Conservation (phyloP, 2,797 vertebrate genomes). For the Cynopterus sphinx region DNA sequence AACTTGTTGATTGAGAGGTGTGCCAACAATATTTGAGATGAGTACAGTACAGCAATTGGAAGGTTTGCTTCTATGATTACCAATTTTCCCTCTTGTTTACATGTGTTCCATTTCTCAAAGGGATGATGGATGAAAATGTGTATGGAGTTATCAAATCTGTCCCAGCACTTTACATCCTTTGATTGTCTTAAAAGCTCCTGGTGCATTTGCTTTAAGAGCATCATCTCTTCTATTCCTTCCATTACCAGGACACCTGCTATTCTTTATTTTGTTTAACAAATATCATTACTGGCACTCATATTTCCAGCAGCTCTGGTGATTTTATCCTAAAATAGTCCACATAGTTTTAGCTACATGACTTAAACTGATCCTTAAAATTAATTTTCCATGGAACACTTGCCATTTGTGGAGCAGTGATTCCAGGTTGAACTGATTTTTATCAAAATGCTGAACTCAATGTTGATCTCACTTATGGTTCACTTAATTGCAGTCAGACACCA, state of each 20-base stretch:
- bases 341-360: constrained; percentile 81
- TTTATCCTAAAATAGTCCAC: constrained; percentile 81
- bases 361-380: constrained; percentile 87
- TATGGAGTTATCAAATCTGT: constrained; percentile 71
- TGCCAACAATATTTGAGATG: not conserved
- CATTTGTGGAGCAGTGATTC: constrained; percentile 82
- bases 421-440: constrained; percentile 81
- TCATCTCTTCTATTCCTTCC: constrained; percentile 59
- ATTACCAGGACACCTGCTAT: constrained; percentile 82
- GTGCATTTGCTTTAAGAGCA: constrained; percentile 73
- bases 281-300: constrained; percentile 83
- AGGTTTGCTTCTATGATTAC: constrained; percentile 49
- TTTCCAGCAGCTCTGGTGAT: constrained; percentile 81
- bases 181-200: constrained; percentile 82
- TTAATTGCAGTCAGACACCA: constrained; percentile 77
- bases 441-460: constrained; percentile 70
- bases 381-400: constrained; percentile 83
- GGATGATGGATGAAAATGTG: constrained; percentile 64
- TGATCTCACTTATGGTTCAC: constrained; percentile 73
- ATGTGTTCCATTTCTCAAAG: constrained; percentile 52
- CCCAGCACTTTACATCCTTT: constrained; percentile 69
- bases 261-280: constrained; percentile 87
- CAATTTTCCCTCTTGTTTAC: constrained; percentile 58
- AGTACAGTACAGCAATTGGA: not conserved
- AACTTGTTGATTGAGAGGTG: not conserved